A percentile compares a stretch with the other conserved stretches of the same genome.
phyloP scores from a whole-genome alignment of 37 sponge, comb jelly and placozoan genomes.

The Spongilla lacustris region DNA sequence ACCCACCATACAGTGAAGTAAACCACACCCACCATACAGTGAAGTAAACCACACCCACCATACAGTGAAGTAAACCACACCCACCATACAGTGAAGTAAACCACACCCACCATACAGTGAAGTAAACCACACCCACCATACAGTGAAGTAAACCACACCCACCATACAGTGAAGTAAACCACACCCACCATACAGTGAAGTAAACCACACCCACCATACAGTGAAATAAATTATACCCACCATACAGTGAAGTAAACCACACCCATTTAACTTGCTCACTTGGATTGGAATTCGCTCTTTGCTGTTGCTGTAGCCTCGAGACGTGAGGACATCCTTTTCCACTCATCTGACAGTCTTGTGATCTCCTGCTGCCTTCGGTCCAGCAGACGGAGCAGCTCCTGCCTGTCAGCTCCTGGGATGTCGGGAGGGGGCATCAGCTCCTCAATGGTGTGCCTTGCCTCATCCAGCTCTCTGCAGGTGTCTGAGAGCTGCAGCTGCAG shows the following conservation, averaged over 20 bases:
- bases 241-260: not conserved
- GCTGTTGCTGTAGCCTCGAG: conserved; percentile 39
- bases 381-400: conserved; percentile 76
- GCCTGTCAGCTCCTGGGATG: conserved; percentile 73
- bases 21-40: not conserved
- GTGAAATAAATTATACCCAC: not conserved
- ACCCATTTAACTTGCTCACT: not conserved
- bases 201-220: not conserved
- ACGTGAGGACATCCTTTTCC: conserved; percentile 46
- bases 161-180: not conserved
- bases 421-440: conserved; percentile 59
- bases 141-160: not conserved
- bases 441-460: conserved; percentile 28
- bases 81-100: not conserved
- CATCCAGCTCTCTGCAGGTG: not conserved
- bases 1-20: not conserved
- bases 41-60: not conserved
- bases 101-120: not conserved
- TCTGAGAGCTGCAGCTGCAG: not conserved
- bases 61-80: not conserved
- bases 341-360: conserved; percentile 50
- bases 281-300: conserved; percentile 54
- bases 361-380: conserved; percentile 74
- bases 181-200: not conserved
- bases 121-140: not conserved